phyloP scores from a whole-genome alignment of 2,888 invertebrate species.

The Andrena minutula region DNA sequence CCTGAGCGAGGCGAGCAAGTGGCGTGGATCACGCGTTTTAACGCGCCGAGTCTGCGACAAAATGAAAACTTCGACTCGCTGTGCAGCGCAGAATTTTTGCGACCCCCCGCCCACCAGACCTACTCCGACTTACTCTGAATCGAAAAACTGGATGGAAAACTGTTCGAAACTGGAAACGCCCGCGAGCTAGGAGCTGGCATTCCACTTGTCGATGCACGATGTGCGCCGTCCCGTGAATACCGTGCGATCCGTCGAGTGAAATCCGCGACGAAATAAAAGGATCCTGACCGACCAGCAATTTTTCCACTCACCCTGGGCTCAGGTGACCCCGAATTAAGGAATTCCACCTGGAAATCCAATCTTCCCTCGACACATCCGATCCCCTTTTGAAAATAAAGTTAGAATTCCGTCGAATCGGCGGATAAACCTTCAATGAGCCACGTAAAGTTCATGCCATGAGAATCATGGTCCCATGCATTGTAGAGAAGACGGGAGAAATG shows the following conservation, averaged over 20 bases:
- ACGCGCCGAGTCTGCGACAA: constrained; percentile 18
- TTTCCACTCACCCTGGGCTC: not conserved
- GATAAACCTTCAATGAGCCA: constrained; percentile 18
- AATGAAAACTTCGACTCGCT: constrained; percentile 39
- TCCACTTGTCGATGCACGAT: constrained; percentile 24
- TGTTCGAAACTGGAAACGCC: constrained; percentile 25
- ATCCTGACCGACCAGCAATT: not conserved
- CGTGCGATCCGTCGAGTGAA: constrained; percentile 24
- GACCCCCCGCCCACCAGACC: not conserved
- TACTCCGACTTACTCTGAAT: not conserved
- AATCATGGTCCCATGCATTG: not conserved
- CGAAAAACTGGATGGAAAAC: constrained; percentile 28
- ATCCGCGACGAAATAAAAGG: constrained; percentile 1
- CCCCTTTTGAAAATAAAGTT: constrained; percentile 16
- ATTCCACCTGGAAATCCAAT: constrained; percentile 37
- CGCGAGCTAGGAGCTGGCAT: constrained; percentile 23
- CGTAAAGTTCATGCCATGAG: constrained; percentile 15
- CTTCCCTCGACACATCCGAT: constrained; percentile 14
- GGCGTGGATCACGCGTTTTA: constrained; percentile 23
- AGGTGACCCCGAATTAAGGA: constrained; percentile 32
- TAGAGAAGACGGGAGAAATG: not conserved
- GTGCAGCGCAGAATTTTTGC: constrained; percentile 32
- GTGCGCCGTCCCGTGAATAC: constrained; percentile 22
- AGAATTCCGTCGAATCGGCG: constrained; percentile 42
- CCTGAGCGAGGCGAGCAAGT: not conserved